Conservation (phyloP, 2,113 vertebrate species). For the Bujurquina vittata region DNA sequence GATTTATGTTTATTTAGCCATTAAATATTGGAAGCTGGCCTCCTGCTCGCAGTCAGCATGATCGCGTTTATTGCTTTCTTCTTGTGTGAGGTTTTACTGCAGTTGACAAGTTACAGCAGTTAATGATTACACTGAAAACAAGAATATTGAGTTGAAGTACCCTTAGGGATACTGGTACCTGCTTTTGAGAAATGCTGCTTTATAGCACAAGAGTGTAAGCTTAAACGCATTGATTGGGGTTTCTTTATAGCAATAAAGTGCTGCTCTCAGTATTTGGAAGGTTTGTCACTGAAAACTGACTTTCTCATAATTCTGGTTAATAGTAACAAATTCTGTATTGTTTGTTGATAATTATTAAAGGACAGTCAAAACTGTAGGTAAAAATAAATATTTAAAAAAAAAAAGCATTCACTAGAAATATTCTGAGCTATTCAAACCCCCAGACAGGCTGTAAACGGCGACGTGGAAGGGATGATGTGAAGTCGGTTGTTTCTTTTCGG, state of each 20-base stretch:
- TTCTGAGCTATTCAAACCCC: too few species aligned
- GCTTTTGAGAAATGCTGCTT: background rate
- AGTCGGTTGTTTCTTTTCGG: too few species aligned
- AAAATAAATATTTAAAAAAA: background rate
- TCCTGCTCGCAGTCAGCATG: background rate
- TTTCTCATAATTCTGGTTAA: background rate
- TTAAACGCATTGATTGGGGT: background rate
- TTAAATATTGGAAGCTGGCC: background rate
- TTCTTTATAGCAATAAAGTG: background rate
- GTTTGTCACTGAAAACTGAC: background rate
- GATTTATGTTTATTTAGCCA: background rate
- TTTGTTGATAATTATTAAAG: conserved; percentile 7
- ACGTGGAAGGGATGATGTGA: too few species aligned
- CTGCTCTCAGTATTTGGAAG: background rate
- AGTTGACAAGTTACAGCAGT: background rate
- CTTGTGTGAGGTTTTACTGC: background rate
- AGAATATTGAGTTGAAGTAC: background rate
- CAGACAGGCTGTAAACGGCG: too few species aligned
- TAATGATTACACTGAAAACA: background rate
- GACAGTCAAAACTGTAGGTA: background rate
- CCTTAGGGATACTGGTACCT: background rate
- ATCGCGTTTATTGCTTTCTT: background rate
- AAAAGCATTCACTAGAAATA: too few species aligned
- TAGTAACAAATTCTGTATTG: background rate
- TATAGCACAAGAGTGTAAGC: too few species aligned